These are phyloP conservation scores for Pyrrhosoma nymphula DNA, from an alignment of 2,888 invertebrate genomes.

Conservation along the genomic window DNA sequence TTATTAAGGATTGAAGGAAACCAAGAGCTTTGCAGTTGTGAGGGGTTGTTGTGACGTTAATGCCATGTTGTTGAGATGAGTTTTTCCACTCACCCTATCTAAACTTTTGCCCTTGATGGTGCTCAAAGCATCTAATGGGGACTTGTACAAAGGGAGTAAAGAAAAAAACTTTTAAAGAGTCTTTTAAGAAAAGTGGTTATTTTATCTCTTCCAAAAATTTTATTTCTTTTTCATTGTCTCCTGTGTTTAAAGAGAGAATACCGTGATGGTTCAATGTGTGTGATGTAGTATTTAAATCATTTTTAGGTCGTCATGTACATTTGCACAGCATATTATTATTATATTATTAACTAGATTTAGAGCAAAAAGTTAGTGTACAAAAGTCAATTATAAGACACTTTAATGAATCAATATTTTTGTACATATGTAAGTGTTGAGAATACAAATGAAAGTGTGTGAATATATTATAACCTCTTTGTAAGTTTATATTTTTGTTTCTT, in stretches of 20 bases:
- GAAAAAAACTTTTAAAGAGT: constrained; percentile 76
- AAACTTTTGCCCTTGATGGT: constrained; percentile 59
- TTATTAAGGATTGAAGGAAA: constrained; percentile 52
- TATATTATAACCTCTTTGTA: constrained; percentile 74
- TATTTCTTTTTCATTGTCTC: constrained; percentile 68
- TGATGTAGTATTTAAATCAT: constrained; percentile 71
- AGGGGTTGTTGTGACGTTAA: constrained; percentile 65
- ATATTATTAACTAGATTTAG: constrained; percentile 69
- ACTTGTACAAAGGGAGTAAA: constrained; percentile 75
- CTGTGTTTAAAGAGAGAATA: constrained; percentile 65
- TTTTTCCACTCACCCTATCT: constrained; percentile 52
- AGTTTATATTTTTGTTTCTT: constrained; percentile 70
- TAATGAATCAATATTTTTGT: constrained; percentile 81
- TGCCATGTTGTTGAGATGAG: constrained; percentile 65
- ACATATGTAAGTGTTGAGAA: constrained; percentile 78
- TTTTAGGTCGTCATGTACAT: constrained; percentile 72
- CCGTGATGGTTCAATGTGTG: constrained; percentile 70
- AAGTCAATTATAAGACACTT: constrained; percentile 80
- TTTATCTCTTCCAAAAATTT: constrained; percentile 66
- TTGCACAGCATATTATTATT: constrained; percentile 73
- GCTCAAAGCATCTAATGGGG: constrained; percentile 69
- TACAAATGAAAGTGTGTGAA: constrained; percentile 77
- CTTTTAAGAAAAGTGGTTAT: constrained; percentile 66
- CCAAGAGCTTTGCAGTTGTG: constrained; percentile 64
- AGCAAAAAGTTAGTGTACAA: constrained; percentile 77